A percentile compares a stretch with the other conserved stretches of the same genome.
These are phyloP conservation scores for Gerris buenoi DNA, from an alignment of 1,140 invertebrate genomes.

Conservation along the genomic window DNA sequence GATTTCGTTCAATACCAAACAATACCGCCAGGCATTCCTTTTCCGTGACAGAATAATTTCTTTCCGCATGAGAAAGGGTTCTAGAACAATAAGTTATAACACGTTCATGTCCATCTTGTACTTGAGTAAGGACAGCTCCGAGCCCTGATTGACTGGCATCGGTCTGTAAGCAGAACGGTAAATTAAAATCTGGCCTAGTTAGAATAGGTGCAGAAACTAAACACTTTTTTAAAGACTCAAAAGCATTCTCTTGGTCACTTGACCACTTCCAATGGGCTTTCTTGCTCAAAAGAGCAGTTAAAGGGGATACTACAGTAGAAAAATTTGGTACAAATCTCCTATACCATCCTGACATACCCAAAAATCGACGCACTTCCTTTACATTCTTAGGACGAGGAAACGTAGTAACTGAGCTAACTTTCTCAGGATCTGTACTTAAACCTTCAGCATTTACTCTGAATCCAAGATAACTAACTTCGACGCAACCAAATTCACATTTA, in stretches of 20 bases:
- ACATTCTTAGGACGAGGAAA: conserved; percentile 21
- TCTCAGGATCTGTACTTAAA: conserved; percentile 26
- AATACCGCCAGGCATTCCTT: conserved; percentile 30
- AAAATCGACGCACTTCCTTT: conserved; percentile 15
- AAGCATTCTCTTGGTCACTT: neutral
- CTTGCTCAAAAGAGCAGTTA: conserved; percentile 15
- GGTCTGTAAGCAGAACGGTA: conserved; percentile 21
- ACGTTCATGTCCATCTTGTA: conserved; percentile 6
- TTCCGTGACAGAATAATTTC: conserved; percentile 28
- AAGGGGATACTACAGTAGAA: conserved; percentile 22
- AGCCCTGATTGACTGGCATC: conserved; percentile 22
- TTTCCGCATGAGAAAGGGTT: conserved; percentile 23
- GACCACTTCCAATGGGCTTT: neutral
- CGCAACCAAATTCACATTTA: conserved; percentile 27
- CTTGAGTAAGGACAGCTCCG: conserved; percentile 13
- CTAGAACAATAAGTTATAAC: conserved; percentile 28
- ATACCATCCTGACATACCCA: conserved; percentile 27
- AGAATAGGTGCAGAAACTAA: conserved; percentile 14
- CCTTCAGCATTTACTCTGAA: conserved; percentile 24
- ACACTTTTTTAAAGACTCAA: conserved; percentile 21
- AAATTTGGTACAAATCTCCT: conserved; percentile 27
- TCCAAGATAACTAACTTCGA: conserved; percentile 27
- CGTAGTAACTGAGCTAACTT: conserved; percentile 24
- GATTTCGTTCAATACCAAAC: conserved; percentile 26
- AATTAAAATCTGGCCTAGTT: conserved; percentile 7